These are phyloP conservation scores for Catajapyx aquilonaris DNA, from an alignment of 1,140 invertebrate species.

Conservation along the genomic window DNA sequence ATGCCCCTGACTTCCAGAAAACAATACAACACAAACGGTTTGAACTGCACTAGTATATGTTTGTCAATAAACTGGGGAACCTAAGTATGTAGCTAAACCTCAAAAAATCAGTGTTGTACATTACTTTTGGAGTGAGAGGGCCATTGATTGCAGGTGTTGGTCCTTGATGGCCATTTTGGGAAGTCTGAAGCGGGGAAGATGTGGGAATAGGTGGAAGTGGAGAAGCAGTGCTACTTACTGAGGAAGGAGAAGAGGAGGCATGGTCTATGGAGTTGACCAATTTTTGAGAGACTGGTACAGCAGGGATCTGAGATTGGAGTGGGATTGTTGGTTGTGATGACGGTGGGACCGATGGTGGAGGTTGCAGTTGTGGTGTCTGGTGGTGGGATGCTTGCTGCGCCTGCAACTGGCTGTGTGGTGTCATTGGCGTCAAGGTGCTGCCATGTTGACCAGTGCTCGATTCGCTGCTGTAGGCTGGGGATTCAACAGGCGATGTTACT, in stretches of 20 bases:
- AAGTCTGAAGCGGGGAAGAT: constrained; percentile 21
- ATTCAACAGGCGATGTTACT: no score
- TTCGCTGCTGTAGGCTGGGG: no score
- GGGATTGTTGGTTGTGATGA: constrained; percentile 13
- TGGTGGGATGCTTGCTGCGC: constrained; percentile 10
- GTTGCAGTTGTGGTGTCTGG: constrained; percentile 9
- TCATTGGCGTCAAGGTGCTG: no score
- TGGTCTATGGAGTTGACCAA: constrained; percentile 9
- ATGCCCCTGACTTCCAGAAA: no score
- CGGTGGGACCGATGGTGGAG: constrained; percentile 14
- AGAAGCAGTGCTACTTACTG: constrained; percentile 13
- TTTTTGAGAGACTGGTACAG: no score
- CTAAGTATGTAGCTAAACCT: no score
- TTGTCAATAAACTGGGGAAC: no score
- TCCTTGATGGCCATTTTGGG: constrained; percentile 16
- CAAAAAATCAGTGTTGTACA: no score
- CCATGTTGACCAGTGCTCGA: no score
- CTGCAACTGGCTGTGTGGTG: constrained; percentile 13
- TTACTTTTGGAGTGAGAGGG: constrained; percentile 9
- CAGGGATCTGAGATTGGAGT: not conserved
- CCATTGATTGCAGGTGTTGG: constrained; percentile 11
- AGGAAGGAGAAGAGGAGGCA: constrained; percentile 11
- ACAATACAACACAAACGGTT: no score
- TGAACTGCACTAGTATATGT: no score
- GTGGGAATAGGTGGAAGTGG: constrained; percentile 15